Evolutionary conservation across 1,140 invertebrate species (phyloP).

Genomic region (Diorhabda elongata): DNA sequence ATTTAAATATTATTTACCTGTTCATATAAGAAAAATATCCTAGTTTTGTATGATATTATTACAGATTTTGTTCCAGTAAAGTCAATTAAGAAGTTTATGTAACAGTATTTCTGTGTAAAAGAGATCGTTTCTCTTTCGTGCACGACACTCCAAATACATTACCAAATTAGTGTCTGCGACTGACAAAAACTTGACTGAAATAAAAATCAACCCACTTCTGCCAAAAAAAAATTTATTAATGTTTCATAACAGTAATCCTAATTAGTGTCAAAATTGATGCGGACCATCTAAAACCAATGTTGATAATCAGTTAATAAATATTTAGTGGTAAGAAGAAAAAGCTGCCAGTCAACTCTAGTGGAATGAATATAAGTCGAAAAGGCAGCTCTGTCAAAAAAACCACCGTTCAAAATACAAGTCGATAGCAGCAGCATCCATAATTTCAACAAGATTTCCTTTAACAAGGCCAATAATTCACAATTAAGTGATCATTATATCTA

Average conservation of each 20-base stretch:
- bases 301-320: slow-evolving; percentile 22
- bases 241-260: slow-evolving; percentile 6
- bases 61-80: too few species aligned
- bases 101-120: too few species aligned
- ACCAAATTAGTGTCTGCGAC: too few species aligned
- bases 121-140: too few species aligned
- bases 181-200: too few species aligned
- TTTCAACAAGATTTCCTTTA: slow-evolving; percentile 42
- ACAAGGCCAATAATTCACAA: slow-evolving; percentile 46
- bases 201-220: too few species aligned
- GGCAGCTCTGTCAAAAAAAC: slow-evolving; percentile 15
- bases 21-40: too few species aligned
- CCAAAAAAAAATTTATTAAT: neutral
- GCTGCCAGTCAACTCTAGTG: slow-evolving; percentile 6
- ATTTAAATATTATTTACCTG: too few species aligned
- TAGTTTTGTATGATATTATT: too few species aligned
- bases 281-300: slow-evolving; percentile 15
- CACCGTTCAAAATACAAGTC: slow-evolving; percentile 12
- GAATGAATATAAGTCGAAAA: neutral
- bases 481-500: slow-evolving; percentile 47
- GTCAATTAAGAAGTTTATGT: too few species aligned
- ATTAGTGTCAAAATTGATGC: slow-evolving; percentile 17
- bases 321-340: slow-evolving; percentile 10
- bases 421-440: slow-evolving; percentile 37
- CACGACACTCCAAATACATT: too few species aligned